Evolutionary conservation across 2,113 vertebrate genomes (phyloP), one percentile per base, ranked within the genome.

Genomic region (Oncorhynchus mykiss): DNA sequence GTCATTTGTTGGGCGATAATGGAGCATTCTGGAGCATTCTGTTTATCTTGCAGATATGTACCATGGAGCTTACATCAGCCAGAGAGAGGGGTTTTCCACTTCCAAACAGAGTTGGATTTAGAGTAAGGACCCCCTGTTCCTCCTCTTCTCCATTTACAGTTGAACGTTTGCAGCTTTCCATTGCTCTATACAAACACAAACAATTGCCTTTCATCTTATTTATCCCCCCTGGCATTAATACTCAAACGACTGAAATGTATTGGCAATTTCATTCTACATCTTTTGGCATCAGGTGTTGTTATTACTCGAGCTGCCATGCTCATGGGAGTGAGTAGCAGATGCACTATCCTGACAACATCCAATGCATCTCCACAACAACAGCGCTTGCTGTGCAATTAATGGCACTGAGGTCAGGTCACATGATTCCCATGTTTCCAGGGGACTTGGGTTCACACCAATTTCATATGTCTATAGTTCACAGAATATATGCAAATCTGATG

Each of bases 11-110:
- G 11, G 77, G 71, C 34, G 20, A 14, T 84, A 69, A 82, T 69
- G 2, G 51, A n/a, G n/a, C n/a, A n/a, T n/a, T n/a, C n/a, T n/a
- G 22, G 0, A 65, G 14, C 27, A 1, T 65, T 4, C 16, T 77
- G 25, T 45, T 12, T 84, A 13, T 75, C 13, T 80, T 87, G 75
- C 88, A 98, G 97, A 78, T 94, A 94, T 0, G 95, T 99, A 45
- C 95, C 97, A 0, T 98, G 97, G 97, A 97, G 94, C 87, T 95
- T 98, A 20, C 97, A 99, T 1, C 95, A 99, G 22, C 92, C 92
- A n/a, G 88, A 94, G 72, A 94, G 91, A 88, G 94, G 90, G 8
- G 90, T 87, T 24, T 98, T 96, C 77, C 93, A 95, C 90, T 99
- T 99, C 90, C 93, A 90, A 1, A 89, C 79, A 24, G 93, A 95